A percentile compares a stretch with the other conserved stretches of the same genome.
Conservation (phyloP, 2,113 vertebrate species). For the Gambusia affinis region DNA sequence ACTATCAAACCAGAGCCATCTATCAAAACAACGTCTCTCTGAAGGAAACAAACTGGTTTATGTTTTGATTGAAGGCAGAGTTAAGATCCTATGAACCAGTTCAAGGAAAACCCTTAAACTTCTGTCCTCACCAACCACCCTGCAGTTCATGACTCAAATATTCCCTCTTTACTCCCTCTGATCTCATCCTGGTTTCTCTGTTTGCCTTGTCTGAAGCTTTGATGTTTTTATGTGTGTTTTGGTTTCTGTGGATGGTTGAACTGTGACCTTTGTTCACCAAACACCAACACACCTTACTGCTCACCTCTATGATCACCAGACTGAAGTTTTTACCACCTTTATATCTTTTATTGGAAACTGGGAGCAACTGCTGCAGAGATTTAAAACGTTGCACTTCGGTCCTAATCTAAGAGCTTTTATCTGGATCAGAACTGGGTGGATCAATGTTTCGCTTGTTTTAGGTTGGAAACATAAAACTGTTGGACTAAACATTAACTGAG, state of each 20-base stretch:
- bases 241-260: background rate
- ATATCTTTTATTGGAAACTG: background rate
- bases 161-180: background rate
- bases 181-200: constrained; percentile 3
- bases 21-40: no score
- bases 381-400: background rate
- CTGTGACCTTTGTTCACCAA: constrained; percentile 34
- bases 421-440: background rate
- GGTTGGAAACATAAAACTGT: background rate
- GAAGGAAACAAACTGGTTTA: no score
- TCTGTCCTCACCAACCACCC: no score
- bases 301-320: background rate
- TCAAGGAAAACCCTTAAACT: no score
- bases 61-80: no score
- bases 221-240: constrained; percentile 8
- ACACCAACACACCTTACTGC: constrained; percentile 16
- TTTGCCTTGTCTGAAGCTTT: background rate
- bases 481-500: background rate
- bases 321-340: background rate
- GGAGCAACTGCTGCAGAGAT: background rate
- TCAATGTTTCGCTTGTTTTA: no score
- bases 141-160: background rate
- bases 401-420: background rate
- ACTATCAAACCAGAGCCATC: no score
- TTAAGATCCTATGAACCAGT: no score